phyloP scores from a whole-genome alignment of 2,113 vertebrate species.

The Cathartes aura region DNA sequence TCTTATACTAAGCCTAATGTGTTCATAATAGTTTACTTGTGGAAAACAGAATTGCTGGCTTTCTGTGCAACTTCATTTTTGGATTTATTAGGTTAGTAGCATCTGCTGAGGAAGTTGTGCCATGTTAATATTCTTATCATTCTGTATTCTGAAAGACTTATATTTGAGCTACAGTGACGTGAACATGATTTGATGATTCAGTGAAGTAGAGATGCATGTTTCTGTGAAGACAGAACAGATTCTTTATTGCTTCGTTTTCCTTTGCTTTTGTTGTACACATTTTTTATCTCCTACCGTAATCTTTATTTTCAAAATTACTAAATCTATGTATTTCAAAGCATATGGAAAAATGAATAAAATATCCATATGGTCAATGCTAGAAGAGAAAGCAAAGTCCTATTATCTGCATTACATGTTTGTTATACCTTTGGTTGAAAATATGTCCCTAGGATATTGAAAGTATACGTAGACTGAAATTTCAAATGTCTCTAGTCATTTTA shows the following conservation, averaged over 20 bases:
- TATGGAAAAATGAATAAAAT: not conserved
- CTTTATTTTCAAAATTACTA: not conserved
- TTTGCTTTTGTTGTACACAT: not conserved
- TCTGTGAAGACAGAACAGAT: not conserved
- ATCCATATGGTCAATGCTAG: not conserved
- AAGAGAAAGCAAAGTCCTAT: not conserved
- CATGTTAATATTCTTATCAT: not conserved
- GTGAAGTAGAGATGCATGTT: not conserved
- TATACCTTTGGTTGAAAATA: not conserved
- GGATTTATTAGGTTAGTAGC: constrained; percentile 18
- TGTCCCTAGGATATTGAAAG: not conserved
- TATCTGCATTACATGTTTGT: not conserved
- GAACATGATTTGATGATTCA: not conserved
- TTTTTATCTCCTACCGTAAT: not conserved
- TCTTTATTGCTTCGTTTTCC: not conserved
- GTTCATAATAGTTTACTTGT: not conserved
- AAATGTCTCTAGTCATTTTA: not conserved
- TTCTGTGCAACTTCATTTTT: constrained; percentile 38
- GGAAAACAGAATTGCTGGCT: not conserved
- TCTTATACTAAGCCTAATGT: not conserved
- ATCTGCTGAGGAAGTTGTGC: constrained; percentile 7
- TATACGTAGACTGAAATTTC: not conserved
- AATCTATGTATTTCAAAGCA: not conserved
- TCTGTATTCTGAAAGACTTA: not conserved
- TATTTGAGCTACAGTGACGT: not conserved